Evolutionary conservation across 2,888 invertebrate species (phyloP), one percentile per base, ranked within the genome.

Genomic region (Globia sparganii): DNA sequence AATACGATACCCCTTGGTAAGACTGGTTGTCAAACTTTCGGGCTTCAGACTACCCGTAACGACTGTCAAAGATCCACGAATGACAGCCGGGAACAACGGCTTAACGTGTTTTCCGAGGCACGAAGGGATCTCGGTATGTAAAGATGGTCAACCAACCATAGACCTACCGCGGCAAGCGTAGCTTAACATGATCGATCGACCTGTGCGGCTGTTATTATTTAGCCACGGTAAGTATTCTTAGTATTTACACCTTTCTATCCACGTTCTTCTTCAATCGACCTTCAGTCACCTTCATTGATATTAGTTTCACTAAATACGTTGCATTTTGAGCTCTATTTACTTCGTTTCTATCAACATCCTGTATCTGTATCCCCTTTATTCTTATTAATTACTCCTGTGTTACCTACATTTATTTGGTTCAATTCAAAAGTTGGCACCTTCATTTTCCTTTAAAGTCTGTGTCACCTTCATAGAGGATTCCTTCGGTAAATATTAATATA

Each of bases 371-470:
- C n/a, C 21, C 1, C n/a, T 8, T 31, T 28, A 9, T 64, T 49
- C 4, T 58, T 34, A 13, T 5, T 18, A 5, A 64, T 9, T 1
- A 37, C 34, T 49, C 71, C 11, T 31, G 18, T 62, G 15, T 49
- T n/a, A 58, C 13, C 43, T n/a, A 58, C 13, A 43, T 56, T 18
- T 15, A n/a, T 21, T 4, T 18, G 2, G 21, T 53, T 70, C 25
- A 31, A 15, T 40, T 18, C 4, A 56, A 70, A 4, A 58, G 0
- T n/a, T 53, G 58, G 2, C 64, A 31, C 9, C 25, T 80, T 15
- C 70, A 70, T 65, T 75, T 56, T 49, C 13, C 78, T 79, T 34
- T 1, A 0, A 70, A 70, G n/a, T 72, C 86, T 86, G 4, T 18
- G 37, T 62, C 31, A 61, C 70, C 64, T 74, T 72, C 40, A 66